Base-by-base conservation (phyloP, 2,113 vertebrate species). In the Parus major region DNA sequence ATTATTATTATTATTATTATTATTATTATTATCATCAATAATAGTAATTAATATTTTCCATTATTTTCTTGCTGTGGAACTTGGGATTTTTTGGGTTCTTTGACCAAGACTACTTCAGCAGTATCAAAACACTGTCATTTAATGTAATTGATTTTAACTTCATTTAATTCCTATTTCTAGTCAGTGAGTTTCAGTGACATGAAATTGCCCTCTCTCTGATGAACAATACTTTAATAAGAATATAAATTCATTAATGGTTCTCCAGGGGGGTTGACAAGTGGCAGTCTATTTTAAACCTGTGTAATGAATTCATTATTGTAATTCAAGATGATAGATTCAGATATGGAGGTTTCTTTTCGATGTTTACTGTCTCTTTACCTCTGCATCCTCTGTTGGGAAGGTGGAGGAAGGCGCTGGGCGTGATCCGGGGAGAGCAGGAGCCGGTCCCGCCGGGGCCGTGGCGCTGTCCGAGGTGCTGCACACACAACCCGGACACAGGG, bases 401-500 rank as follows among this genome's bases (percentile, higher is more conserved):
- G 33, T 25, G 9, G 18, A 31, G 24, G 13, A 31, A 57, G 8
- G 23, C 1, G 0, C 22, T 17, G 5, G 4, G 56, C 7, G 9
- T 1, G n/a, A 31, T 10, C 9, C 1, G 6, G 33, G 15, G 9
- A 18, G 35, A 36, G 56, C 23, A 11, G 44, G 28, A 18, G 8
- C 9, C 0, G 24, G 4, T 46, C 16, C 24, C 0, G 6, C 11
- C 14, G 4, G 7, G 21, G 9, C 41, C 1, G 0, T 35, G 70
- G 25, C 15, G 5, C 79, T 90, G 46, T 92, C 70, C 29, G 0
- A 89, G 83, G 73, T 60, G 41, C 73, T 93, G 80, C 23, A 91
- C 13, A 3, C 11, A 3, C 50, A 7, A 10, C 25, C 17, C 2
- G 0, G 7, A 13, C 1, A 0, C 49, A 0, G 10, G 2, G 10